Base-by-base conservation (phyloP, 2,113 vertebrate species). In the Corydoras sp. region DNA sequence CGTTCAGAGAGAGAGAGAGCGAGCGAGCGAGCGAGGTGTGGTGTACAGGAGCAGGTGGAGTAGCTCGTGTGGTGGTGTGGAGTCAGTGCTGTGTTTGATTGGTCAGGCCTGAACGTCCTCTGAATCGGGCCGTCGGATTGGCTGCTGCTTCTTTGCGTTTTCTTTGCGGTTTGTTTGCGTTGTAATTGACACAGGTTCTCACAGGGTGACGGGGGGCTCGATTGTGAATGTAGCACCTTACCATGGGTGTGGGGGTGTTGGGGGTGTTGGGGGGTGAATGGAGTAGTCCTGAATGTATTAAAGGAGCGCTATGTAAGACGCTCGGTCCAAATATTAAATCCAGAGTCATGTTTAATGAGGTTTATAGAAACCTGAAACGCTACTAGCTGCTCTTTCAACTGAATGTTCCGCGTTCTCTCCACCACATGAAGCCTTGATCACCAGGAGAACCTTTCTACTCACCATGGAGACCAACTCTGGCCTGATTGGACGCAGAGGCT, bases 21-120 rank as follows among this genome's bases (percentile, higher is more conserved):
- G 62, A 66, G 68, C 8, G 64, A 51, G 12, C 59, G 48, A 54
- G 50, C 9, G 29, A 15, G 35, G 18, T 24, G 18, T 24, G 18
- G 18, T 24, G 18, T 24, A 24, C 18, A 24, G 18, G 18, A 24
- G 18, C 18, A 24, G 18, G 18, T 24, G 18, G 18, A 24, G 18
- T 24, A 24, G 18, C 18, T 24, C 18, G 18, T 24, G 18, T 71
- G 72, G 80, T 77, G 77, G 68, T 14, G 82, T 86, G 78, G 82
- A 79, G 54, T 75, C 80, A 83, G 79, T 84, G 12, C 8, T 13
- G n/a, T 56, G 85, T 76, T 82, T 86, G 84, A 84, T 82, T 83
- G 86, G 54, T 79, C 75, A 77, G 81, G 83, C 79, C 77, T 80
- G 85, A 50, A 68, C 74, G 81, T 81, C 68, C 68, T 71, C 18